Base-by-base conservation (phyloP, 2,888 invertebrate species). In the Nomada ferruginata region DNA sequence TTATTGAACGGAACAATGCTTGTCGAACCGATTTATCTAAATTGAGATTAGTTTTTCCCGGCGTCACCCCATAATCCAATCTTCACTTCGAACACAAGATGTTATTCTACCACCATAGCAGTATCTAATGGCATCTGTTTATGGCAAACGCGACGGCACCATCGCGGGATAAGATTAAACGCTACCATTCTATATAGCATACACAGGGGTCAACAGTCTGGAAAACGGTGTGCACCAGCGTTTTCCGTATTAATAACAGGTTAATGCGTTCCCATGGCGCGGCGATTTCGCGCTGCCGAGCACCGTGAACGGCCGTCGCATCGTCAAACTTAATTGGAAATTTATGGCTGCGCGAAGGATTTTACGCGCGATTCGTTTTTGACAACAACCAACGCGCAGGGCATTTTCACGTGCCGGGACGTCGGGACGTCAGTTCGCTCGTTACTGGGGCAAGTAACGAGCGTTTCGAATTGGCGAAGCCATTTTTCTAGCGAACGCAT, bases 401-500 rank as follows among this genome's bases (percentile, higher is more conserved):
- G 44, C 65, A 26, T 66, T 73, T 57, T 65, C 71, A 59, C 65
- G 63, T 59, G 59, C 61, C 55, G 71, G 59, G 71, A 36, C 72
- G 73, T 76, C 59, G 69, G 78, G 71, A 73, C 57, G 78, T 77
- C 83, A 70, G 65, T 85, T 81, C 72, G 77, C 82, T 84, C 85
- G 86, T 86, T 86, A 84, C 76, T 66, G 47, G 23, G 36, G 63
- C 36, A 57, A 80, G 83, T 83, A 85, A 86, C 84, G 81, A 78
- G 79, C 74, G 64, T 77, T 80, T 77, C 80, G 75, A 83, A 82
- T 84, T 79, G 78, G 70, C 76, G 71, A 71, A 78, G 70, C 84
- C 80, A 85, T 87, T 87, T 87, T 84, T 87, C 79, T 87, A 82
- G 75, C 80, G 81, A 82, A 85, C 83, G 78, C 84, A 81, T 85